Evolutionary conservation across 1,140 invertebrate species (phyloP).

Genomic region (Hylaeus anthracinus): DNA sequence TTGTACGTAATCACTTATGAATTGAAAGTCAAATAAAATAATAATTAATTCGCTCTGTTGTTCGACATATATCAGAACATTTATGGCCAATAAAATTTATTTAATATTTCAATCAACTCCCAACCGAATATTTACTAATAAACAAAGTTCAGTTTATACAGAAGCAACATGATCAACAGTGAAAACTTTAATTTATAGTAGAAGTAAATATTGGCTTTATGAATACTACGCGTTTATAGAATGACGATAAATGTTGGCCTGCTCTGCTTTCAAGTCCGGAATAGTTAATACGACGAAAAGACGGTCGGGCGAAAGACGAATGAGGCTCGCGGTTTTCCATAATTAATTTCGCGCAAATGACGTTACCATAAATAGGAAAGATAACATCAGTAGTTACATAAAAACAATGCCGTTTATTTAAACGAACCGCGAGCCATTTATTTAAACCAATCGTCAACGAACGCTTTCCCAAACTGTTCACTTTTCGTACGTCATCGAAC

Average conservation of each 20-base stretch:
- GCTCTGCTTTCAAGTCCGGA: background rate
- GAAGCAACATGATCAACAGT: background rate
- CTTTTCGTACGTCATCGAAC: background rate
- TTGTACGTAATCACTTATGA: too few relatives aligned
- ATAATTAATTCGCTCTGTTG: too few relatives aligned
- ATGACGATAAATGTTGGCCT: conserved; percentile 20
- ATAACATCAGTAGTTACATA: background rate
- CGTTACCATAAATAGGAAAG: background rate
- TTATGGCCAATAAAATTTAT: background rate
- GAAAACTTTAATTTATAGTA: background rate
- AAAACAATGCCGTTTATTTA: background rate
- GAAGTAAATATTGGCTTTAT: background rate
- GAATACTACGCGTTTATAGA: background rate
- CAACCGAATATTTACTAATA: background rate
- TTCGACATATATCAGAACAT: too few relatives aligned
- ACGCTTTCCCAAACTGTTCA: background rate
- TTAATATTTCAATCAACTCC: background rate
- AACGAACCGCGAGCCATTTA: background rate
- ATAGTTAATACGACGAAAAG: conserved; percentile 32
- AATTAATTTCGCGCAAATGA: conserved; percentile 22
- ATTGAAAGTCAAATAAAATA: too few relatives aligned
- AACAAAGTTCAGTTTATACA: background rate
- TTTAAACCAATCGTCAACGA: background rate
- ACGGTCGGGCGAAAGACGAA: conserved; percentile 27
- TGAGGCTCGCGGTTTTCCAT: conserved; percentile 7